Base-by-base conservation (phyloP, 2,888 invertebrate genomes). In the Napeogenes inachia region DNA sequence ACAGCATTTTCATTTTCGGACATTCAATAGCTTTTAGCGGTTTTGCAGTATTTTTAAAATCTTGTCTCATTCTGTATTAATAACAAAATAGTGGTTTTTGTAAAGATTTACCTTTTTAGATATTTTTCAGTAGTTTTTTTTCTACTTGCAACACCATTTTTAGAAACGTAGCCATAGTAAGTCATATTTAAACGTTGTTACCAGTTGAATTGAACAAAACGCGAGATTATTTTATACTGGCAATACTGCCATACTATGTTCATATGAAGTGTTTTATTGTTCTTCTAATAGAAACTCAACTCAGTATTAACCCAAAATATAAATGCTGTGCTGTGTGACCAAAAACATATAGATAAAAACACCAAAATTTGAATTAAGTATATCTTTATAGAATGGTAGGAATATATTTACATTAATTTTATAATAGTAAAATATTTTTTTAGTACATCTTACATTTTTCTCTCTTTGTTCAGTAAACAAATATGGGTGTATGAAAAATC, bases 161-260 rank as follows among this genome's bases (percentile, higher is more conserved):
- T 58, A 59, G 45, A 12, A 46, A 54, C 30, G 42, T 30, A 45
- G 8, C 21, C 54, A 45, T 13, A 53, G 45, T 33, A 42, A 42
- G 33, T 35, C 4, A 56, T 46, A 30, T 57, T 53, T 13, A 53
- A 53, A 3, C 12, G 42, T 30, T 42, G 45, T 32, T 56, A 21
- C 3, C 45, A 13, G 35, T 12, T 45, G 45, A 57, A n/a, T 32
- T 13, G n/a, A n/a, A 33, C 50, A 45, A n/a, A 33, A 54, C 38
- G 13, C 12, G 13, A 32, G 2, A 58, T 45, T 56, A 56, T 56
- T 53, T 65, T 61, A 42, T 58, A 38, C 54, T 66, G 65, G 63
- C 57, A 65, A 53, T 45, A 67, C 62, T 67, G 64, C 65, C 68
- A 58, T 62, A 56, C 21, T 21, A 21, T 21, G 21, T 21, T 21